A percentile compares a stretch with the other conserved stretches of the same genome.
These are phyloP conservation scores for Dolichotis patagonum DNA, from an alignment of 2,113 vertebrate genomes.

Conservation along the genomic window DNA sequence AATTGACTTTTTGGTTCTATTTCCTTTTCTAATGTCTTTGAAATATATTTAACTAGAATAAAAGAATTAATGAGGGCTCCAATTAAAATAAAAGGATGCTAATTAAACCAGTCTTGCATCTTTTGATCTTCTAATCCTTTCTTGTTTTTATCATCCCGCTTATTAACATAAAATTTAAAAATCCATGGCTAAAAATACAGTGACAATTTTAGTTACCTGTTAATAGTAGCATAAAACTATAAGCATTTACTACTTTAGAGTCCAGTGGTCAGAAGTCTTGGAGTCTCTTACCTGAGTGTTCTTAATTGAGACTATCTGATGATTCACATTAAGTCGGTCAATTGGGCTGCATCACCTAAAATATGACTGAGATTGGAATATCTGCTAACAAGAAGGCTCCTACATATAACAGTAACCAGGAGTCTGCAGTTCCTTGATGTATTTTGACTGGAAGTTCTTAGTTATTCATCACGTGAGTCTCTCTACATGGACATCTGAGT, in stretches of 20 bases:
- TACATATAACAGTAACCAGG: background rate
- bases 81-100: background rate
- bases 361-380: background rate
- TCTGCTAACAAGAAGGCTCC: background rate
- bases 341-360: background rate
- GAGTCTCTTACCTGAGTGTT: background rate
- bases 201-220: background rate
- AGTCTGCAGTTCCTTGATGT: background rate
- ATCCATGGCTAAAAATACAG: background rate
- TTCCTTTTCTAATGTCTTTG: background rate
- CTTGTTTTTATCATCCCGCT: background rate
- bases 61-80: background rate
- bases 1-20: background rate
- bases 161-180: background rate
- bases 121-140: background rate
- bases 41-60: background rate
- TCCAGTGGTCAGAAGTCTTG: background rate
- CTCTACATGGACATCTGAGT: background rate
- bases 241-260: background rate
- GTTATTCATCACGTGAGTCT: background rate
- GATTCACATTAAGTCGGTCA: background rate
- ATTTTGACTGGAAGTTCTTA: background rate
- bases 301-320: background rate
- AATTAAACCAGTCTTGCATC: background rate
- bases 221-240: background rate